Conservation (phyloP, 2,113 vertebrate species). For the Notothenia coriiceps region DNA sequence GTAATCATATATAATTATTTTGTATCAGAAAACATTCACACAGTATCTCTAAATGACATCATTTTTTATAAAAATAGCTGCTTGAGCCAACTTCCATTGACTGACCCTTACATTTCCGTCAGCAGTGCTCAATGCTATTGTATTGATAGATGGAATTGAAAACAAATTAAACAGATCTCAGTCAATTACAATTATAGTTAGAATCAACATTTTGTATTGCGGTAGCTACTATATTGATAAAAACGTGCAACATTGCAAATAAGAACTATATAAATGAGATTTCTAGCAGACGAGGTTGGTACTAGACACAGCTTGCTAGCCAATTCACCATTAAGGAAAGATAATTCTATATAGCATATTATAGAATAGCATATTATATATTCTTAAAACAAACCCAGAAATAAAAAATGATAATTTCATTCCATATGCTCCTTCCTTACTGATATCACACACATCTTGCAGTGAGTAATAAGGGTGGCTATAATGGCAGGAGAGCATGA, state of each 20-base stretch:
- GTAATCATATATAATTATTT: conserved; percentile 12
- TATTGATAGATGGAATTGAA: not conserved
- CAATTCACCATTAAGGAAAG: not conserved
- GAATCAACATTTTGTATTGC: not conserved
- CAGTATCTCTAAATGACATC: conserved; percentile 8
- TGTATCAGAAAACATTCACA: conserved; percentile 5
- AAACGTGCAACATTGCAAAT: not conserved
- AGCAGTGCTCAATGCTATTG: conserved; percentile 16
- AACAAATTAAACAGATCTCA: not conserved
- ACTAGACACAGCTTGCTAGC: not conserved
- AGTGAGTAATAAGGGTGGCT: conserved; percentile 4
- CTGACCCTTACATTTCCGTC: conserved; percentile 16
- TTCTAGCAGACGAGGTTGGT: not conserved
- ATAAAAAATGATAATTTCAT: not conserved
- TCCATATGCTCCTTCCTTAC: not conserved
- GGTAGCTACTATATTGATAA: not conserved
- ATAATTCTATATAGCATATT: not conserved
- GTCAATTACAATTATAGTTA: not conserved
- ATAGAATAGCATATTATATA: no score
- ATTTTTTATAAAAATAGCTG: conserved; percentile 23
- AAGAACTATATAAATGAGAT: not conserved
- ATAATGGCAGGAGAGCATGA: conserved; percentile 5
- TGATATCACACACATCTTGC: not conserved
- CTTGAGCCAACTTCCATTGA: conserved; percentile 26
- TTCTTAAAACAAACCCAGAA: not conserved